phyloP scores from a whole-genome alignment of 64 coral and sea anemone genomes.

The Exaiptasia diaphana region DNA sequence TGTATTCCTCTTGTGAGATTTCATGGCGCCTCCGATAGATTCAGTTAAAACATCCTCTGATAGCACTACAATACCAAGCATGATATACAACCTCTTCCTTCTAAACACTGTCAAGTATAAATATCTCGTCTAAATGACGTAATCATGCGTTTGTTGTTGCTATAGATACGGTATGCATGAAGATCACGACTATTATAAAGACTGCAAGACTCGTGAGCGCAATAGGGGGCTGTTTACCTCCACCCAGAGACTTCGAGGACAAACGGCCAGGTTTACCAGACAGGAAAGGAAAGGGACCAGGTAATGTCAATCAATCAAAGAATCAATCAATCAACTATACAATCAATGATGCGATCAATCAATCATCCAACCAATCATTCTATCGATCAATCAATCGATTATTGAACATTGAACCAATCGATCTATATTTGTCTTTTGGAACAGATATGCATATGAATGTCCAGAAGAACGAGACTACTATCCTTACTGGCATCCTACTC shows the following conservation, averaged over 20 bases:
- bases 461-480: slow-evolving; percentile 89
- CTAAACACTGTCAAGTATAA: not conserved
- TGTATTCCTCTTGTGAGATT: not conserved
- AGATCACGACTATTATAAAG: slow-evolving; percentile 75
- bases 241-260: slow-evolving; percentile 33
- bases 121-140: not conserved
- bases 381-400: too few relatives aligned
- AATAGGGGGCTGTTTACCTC: slow-evolving; percentile 86
- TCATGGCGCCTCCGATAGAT: not conserved
- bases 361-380: too few relatives aligned
- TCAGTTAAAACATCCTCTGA: not conserved
- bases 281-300: slow-evolving; percentile 74
- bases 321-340: too few relatives aligned
- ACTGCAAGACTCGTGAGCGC: slow-evolving; percentile 61
- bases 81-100: not conserved
- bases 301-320: too few relatives aligned
- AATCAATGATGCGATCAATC: too few relatives aligned
- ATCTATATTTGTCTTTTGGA: too few relatives aligned
- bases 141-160: not conserved
- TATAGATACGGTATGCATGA: slow-evolving; percentile 94
- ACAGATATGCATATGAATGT: slow-evolving; percentile 69
- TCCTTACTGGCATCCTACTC: slow-evolving; percentile 91
- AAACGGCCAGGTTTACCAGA: slow-evolving; percentile 60
- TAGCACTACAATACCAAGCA: not conserved
- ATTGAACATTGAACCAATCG: too few relatives aligned